Conservation (phyloP, 2,797 vertebrate genomes). For the Heliangelus exortis region DNA sequence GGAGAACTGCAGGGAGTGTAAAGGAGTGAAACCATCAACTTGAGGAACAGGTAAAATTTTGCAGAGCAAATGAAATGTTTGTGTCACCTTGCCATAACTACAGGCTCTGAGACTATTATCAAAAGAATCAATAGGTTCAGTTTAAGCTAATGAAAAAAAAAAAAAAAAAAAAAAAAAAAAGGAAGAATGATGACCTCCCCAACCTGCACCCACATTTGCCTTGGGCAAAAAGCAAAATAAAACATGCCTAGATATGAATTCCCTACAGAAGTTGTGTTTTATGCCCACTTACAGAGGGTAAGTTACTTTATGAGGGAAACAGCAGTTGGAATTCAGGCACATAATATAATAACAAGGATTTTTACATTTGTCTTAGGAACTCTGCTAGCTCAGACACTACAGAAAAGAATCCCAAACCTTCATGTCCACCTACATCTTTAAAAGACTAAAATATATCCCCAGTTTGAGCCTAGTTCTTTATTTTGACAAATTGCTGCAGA, state of each 20-base stretch:
- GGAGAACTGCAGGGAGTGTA: neutral
- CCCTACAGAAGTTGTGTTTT: constrained; percentile 32
- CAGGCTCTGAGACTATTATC: neutral
- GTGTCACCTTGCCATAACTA: neutral
- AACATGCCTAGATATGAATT: constrained; percentile 25
- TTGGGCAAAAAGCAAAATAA: constrained; percentile 18
- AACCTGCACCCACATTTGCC: constrained; percentile 8
- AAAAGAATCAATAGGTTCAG: constrained; percentile 9
- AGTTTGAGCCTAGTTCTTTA: neutral
- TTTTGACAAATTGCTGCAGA: constrained; percentile 20
- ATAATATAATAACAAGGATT: constrained; percentile 54
- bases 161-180: neutral
- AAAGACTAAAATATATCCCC: neutral
- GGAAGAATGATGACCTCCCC: constrained; percentile 10
- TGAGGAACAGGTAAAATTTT: neutral
- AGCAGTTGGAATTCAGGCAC: constrained; percentile 52
- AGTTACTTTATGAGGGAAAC: constrained; percentile 29
- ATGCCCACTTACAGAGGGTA: neutral
- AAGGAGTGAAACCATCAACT: neutral
- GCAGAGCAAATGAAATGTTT: neutral
- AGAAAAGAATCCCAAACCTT: constrained; percentile 18
- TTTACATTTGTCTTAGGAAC: constrained; percentile 51
- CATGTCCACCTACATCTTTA: neutral
- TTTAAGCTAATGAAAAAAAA: constrained; percentile 16
- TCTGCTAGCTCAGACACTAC: constrained; percentile 19